Conservation (phyloP, 2,797 vertebrate species). For the Falco rusticolus region DNA sequence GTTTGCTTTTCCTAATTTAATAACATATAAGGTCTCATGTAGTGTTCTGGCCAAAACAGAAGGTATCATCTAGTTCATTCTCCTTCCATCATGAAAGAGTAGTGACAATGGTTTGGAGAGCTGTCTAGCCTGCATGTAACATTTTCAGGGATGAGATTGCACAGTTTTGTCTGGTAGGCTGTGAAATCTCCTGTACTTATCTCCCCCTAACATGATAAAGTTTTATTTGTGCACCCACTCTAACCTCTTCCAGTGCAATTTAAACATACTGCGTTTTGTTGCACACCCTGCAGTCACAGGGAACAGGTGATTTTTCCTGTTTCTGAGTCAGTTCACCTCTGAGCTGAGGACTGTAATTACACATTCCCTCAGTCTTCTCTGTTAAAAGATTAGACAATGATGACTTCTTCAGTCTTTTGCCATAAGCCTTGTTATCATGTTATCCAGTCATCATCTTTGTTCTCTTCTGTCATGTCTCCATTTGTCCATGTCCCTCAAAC, state of each 20-base stretch:
- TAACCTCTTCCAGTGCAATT: background rate
- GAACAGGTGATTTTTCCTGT: background rate
- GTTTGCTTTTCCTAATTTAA: background rate
- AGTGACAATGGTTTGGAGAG: background rate
- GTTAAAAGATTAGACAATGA: background rate
- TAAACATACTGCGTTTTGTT: background rate
- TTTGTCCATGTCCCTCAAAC: background rate
- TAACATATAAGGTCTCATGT: accelerated
- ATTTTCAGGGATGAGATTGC: background rate
- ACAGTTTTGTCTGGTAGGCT: background rate
- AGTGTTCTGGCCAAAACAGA: background rate
- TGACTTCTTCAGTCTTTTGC: background rate
- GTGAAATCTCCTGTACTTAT: background rate
- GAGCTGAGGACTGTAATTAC: background rate
- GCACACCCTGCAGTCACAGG: accelerated
- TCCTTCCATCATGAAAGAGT: background rate
- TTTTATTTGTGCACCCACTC: background rate
- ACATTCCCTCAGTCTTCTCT: background rate
- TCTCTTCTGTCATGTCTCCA: background rate
- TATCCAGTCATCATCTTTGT: background rate
- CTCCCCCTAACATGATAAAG: accelerated
- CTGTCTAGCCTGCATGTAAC: accelerated
- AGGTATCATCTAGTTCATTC: background rate
- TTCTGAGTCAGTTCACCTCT: background rate
- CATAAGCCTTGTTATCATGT: background rate